A percentile compares a stretch with the other conserved stretches of the same genome.
Conservation (phyloP, 92 coral and sea anemone genomes). For the Muricea muricata region DNA sequence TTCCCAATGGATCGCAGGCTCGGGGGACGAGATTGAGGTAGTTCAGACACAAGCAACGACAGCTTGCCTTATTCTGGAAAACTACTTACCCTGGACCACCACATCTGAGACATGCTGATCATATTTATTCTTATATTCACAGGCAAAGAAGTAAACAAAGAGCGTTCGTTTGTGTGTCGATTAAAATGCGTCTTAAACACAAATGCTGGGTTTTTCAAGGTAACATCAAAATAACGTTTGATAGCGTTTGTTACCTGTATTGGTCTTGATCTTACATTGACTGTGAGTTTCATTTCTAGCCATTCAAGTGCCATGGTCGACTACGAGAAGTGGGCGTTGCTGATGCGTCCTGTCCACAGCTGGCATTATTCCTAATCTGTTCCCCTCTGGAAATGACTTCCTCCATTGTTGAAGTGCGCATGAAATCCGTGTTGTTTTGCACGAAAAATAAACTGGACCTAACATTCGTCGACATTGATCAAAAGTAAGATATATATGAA, state of each 20-base stretch:
- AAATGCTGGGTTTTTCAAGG: slow-evolving; percentile 99
- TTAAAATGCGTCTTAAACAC: slow-evolving; percentile 98
- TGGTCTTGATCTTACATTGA: too few species aligned
- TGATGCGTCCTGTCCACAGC: slow-evolving; percentile 77
- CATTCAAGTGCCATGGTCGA: slow-evolving; percentile 97
- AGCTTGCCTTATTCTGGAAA: too few species aligned
- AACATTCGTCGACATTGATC: slow-evolving; percentile 95
- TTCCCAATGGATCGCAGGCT: too few species aligned
- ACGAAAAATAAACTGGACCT: slow-evolving; percentile 98
- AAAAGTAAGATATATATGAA: slow-evolving; percentile 77
- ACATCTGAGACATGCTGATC: neutral
- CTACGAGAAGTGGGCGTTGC: slow-evolving; percentile 89
- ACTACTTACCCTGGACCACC: neutral
- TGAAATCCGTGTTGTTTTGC: slow-evolving; percentile 91
- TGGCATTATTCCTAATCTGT: slow-evolving; percentile 89
- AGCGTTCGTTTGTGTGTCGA: slow-evolving; percentile 87
- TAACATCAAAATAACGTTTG: slow-evolving; percentile 18
- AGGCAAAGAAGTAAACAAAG: slow-evolving; percentile 68
- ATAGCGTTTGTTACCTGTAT: neutral
- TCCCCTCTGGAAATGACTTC: slow-evolving; percentile 92
- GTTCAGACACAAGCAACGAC: too few species aligned
- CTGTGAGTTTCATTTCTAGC: slow-evolving; percentile 60
- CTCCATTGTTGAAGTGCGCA: slow-evolving; percentile 90
- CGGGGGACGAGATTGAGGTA: too few species aligned
- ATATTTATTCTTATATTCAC: too few species aligned